Evolutionary conservation across 1,140 invertebrate genomes (phyloP).

Genomic region (Lordiphosa mommai): DNA sequence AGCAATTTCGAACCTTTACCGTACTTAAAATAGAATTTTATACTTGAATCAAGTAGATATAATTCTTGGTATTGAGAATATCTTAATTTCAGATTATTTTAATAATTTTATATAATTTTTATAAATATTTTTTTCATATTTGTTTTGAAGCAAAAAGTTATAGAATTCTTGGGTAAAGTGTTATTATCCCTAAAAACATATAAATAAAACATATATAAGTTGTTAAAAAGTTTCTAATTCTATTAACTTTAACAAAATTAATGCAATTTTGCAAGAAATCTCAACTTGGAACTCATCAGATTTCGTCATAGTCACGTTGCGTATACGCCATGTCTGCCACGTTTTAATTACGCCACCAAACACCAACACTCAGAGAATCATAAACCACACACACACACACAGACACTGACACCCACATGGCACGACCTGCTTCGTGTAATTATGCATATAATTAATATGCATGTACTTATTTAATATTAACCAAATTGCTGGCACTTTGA

Average conservation of each 20-base stretch:
- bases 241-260: too few species aligned
- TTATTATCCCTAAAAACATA: not conserved
- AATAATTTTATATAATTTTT: too few species aligned
- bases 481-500: slow-evolving; percentile 62
- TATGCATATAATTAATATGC: slow-evolving; percentile 75
- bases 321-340: slow-evolving; percentile 56
- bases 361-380: slow-evolving; percentile 4
- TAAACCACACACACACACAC: not conserved
- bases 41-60: too few species aligned
- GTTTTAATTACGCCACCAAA: slow-evolving; percentile 46
- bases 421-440: slow-evolving; percentile 47
- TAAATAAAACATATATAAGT: too few species aligned
- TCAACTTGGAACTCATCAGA: slow-evolving; percentile 14
- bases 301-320: slow-evolving; percentile 40
- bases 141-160: too few species aligned
- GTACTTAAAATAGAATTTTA: too few species aligned
- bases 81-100: too few species aligned
- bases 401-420: slow-evolving; percentile 1
- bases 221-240: not conserved
- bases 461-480: slow-evolving; percentile 71
- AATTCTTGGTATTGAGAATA: too few species aligned
- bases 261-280: not conserved
- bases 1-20: too few species aligned
- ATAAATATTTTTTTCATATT: too few species aligned
- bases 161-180: not conserved